phyloP scores from a whole-genome alignment of 2,113 vertebrate genomes.

The Cranoglanis bouderius region DNA sequence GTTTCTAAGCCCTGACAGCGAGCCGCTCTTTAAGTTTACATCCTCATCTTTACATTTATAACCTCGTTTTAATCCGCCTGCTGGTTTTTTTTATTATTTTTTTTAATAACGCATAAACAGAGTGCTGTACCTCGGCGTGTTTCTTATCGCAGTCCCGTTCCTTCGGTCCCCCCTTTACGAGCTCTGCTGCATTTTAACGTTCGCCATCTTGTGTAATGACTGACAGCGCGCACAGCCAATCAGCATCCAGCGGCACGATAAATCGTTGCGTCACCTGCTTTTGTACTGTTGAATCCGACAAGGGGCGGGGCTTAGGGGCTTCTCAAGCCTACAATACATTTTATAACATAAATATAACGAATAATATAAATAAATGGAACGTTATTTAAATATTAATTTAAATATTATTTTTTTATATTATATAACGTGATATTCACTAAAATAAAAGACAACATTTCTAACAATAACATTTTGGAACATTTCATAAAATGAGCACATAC shows the following conservation, averaged over 20 bases:
- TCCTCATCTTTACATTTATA: not conserved
- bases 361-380: too few species aligned
- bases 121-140: conserved; percentile 64
- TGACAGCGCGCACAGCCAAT: conserved; percentile 62
- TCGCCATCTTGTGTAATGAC: conserved; percentile 69
- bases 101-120: too few species aligned
- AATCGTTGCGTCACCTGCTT: conserved; percentile 44
- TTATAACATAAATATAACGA: not conserved
- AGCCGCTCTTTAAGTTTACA: not conserved
- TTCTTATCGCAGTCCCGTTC: conserved; percentile 62
- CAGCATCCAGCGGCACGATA: conserved; percentile 54
- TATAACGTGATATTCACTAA: not conserved
- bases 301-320: conserved; percentile 23
- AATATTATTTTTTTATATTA: not conserved
- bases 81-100: too few species aligned
- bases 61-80: rapidly evolving
- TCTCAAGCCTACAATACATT: not conserved
- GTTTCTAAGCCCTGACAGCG: conserved; percentile 20
- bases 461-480: too few species aligned
- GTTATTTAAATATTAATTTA: not conserved
- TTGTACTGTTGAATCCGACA: not conserved
- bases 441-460: too few species aligned
- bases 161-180: conserved; percentile 57
- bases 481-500: too few species aligned
- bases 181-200: conserved; percentile 65